These are phyloP conservation scores for Cetonia aurata DNA, from an alignment of 2,888 invertebrate genomes.

Conservation along the genomic window DNA sequence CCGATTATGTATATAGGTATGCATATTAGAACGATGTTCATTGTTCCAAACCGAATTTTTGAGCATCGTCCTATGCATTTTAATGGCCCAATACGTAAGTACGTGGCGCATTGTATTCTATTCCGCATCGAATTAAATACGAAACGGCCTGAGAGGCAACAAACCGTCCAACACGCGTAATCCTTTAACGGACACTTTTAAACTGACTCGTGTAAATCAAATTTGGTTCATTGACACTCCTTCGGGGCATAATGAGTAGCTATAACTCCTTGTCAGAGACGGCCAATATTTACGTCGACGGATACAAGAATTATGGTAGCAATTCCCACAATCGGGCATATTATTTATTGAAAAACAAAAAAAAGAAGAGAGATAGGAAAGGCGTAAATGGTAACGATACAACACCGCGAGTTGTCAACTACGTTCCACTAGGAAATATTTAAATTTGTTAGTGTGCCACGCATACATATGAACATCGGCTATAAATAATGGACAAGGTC, in stretches of 20 bases:
- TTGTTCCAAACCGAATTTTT: too few relatives aligned
- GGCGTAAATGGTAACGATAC: neutral
- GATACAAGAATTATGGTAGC: slow-evolving; percentile 33
- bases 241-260: slow-evolving; percentile 14
- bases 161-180: slow-evolving; percentile 17
- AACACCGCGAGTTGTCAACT: slow-evolving; percentile 1
- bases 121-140: too few relatives aligned
- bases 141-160: neutral
- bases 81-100: too few relatives aligned
- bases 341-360: slow-evolving; percentile 1
- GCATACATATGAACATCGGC: slow-evolving; percentile 1
- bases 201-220: slow-evolving; percentile 34
- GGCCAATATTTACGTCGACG: slow-evolving; percentile 27
- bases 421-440: slow-evolving; percentile 17
- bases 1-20: too few relatives aligned
- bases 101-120: too few relatives aligned
- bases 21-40: too few relatives aligned
- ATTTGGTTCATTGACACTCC: slow-evolving; percentile 36
- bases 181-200: slow-evolving; percentile 8
- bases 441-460: slow-evolving; percentile 27
- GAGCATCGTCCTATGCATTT: too few relatives aligned
- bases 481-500: slow-evolving; percentile 36
- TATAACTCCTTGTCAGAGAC: slow-evolving; percentile 24
- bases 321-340: slow-evolving; percentile 20
- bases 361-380: slow-evolving; percentile 2